Percentiles rank a stretch among this genome's conserved stretches.
Conservation (phyloP, 2,113 vertebrate genomes). For the Pseudorasbora parva region DNA sequence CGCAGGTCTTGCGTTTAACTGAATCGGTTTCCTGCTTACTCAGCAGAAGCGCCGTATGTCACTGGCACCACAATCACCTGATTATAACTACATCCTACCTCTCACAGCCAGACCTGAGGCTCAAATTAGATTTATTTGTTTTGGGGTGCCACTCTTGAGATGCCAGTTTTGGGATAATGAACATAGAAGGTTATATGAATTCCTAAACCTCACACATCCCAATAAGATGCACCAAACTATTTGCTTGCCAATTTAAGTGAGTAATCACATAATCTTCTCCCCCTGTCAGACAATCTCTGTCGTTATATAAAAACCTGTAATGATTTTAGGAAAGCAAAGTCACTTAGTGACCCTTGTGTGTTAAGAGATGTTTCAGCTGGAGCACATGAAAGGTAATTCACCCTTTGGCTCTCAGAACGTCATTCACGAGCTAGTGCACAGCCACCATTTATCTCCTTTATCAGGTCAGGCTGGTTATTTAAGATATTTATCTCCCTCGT, state of each 20-base stretch:
- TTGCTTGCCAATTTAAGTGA: not conserved
- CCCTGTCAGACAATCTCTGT: not conserved
- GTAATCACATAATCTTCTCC: not conserved
- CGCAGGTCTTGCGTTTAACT: constrained; percentile 31
- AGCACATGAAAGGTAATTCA: constrained; percentile 25
- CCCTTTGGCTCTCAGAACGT: constrained; percentile 45
- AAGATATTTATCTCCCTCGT: constrained; percentile 11
- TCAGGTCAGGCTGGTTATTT: constrained; percentile 5
- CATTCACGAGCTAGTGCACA: not conserved
- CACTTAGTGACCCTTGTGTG: constrained; percentile 35
- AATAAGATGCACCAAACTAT: not conserved
- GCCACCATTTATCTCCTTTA: constrained; percentile 25
- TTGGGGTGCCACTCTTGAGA: not conserved
- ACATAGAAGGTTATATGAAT: not conserved
- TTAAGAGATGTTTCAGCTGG: constrained; percentile 54
- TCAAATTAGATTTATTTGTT: not conserved
- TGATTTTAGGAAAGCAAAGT: constrained; percentile 21
- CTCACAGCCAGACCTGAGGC: not conserved
- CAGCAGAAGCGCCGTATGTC: constrained; percentile 31
- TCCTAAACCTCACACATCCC: not conserved
- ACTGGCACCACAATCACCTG: not conserved
- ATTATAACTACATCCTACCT: not conserved
- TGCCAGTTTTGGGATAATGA: not conserved
- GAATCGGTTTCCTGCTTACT: constrained; percentile 50
- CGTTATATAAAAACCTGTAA: not conserved